These are phyloP conservation scores for Arvicanthis niloticus DNA, from an alignment of 2,113 vertebrate genomes.

Conservation along the genomic window DNA sequence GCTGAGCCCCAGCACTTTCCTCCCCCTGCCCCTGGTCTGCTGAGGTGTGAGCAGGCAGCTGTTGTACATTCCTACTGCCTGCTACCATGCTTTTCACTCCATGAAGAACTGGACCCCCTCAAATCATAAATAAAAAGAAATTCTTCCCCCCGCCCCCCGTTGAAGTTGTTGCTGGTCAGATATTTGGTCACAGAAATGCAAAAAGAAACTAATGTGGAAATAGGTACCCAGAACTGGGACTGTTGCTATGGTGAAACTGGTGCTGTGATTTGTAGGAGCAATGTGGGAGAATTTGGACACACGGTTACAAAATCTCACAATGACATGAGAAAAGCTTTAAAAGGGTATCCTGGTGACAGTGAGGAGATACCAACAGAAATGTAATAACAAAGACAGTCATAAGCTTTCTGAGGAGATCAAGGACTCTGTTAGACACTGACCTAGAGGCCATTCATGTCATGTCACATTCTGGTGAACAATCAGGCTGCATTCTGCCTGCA, in stretches of 20 bases:
- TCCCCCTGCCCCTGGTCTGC: background rate
- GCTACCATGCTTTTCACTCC: too few relatives aligned
- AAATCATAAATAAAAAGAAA: background rate
- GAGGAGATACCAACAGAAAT: background rate
- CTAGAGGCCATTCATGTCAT: background rate
- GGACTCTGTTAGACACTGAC: background rate
- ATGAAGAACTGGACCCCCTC: background rate
- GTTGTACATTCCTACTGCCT: background rate
- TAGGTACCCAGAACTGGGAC: background rate
- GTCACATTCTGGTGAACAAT: background rate
- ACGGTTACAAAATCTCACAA: background rate
- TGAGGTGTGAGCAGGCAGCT: background rate
- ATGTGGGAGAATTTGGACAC: background rate
- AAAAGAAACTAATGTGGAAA: background rate
- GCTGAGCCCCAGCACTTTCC: background rate
- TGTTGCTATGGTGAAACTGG: background rate
- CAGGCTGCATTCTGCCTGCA: background rate
- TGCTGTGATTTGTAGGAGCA: background rate
- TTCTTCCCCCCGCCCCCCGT: too few relatives aligned
- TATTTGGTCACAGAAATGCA: background rate
- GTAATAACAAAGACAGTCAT: too few relatives aligned
- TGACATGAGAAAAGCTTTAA: background rate
- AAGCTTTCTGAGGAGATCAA: background rate
- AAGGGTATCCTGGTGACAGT: background rate
- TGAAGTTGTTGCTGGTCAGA: background rate